Base-by-base conservation (phyloP, 2,113 vertebrate species). In the Trichechus manatus region DNA sequence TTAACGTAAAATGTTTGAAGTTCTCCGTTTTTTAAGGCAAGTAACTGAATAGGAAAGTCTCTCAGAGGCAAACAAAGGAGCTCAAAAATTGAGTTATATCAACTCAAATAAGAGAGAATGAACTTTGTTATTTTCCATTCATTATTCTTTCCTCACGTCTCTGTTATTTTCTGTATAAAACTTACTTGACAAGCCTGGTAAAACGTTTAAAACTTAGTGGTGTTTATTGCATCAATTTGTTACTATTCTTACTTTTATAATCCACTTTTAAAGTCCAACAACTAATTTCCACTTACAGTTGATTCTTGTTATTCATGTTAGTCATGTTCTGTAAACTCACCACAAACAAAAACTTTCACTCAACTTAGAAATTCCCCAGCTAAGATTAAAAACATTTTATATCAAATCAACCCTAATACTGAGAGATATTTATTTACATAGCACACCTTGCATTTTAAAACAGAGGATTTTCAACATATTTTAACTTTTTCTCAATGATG, bases 201-300 rank as follows among this genome's bases (percentile, higher is more conserved):
- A 97, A 98, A 96, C 92, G 90, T 64, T 98, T 98, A 97, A 93
- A 95, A 97, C 74, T 97, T 96, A 97, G 61, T 95, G 91, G 89
- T 97, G 85, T 97, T 96, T 97, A 95, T 97, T 96, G 92, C 63
- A 86, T 96, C 87, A 96, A 80, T 92, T 97, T 97, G 94, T 97
- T 97, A 91, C 97, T 78, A 87, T 97, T 98, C 98, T 94, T 98
- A 96, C 94, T 97, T 78, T 63, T 80, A 97, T 95, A 97, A 92
- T 92, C 92, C 22, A 42, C 89, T 89, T 98, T 98, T 97, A 98
- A 94, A 94, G 6, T 9, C 42, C 79, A 97, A 82, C 68, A 96
- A 94, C 88, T 81, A 87, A 97, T 95, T 95, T 63, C 42, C 83
- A 97, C 95, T 95, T 89, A 90, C 33, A 39, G 9, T 74, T 39